Evolutionary conservation across 2,113 vertebrate genomes (phyloP), one percentile per base, ranked within the genome.

Genomic region (Paradisaea rubra): DNA sequence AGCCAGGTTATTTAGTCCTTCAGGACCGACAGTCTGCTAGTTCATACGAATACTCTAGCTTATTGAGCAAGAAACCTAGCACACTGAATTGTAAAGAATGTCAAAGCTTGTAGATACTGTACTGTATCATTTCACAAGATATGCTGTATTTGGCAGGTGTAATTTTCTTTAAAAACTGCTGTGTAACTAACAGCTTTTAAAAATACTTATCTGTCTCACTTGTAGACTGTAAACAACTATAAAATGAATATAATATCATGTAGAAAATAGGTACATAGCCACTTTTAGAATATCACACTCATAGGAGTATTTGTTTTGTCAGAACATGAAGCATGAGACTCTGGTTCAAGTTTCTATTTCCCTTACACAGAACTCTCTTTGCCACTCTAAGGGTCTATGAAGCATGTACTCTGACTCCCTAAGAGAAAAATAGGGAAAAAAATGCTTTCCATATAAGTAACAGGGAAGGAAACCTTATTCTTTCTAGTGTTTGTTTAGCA

Each of bases 401-500:
- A 70, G 35, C 22, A 44, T 54, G 6, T 56, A 81, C 41, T 44
- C 7, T 37, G 53, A 65, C 13, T 81, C 27, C 20, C 16, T 71
- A 39, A 6, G 47, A 60, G 47, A 14, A 59, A 64, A 54, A 79
- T 24, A 35, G n/a, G 8, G 8, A 42, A 59, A 77, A 86, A 56
- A 92, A 74, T 16, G 15, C n/a, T 89, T 83, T 88, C 76, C 56
- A 88, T 61, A 49, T 74, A 94, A 94, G 71, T 63, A 81, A 76
- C 30, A 73, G 81, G 78, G 71, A 94, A 92, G 95, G 93, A 96
- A 97, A 94, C 15, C 50, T 92, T 68, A 93, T 94, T 97, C 93
- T 82, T 94, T 72, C 56, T 86, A 70, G 54, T 59, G 74, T 94
- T 96, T 96, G 71, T 86, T 91, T 95, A 94, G 84, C 39, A 89